phyloP scores from a whole-genome alignment of 1,140 invertebrate genomes.

The Trichomalopsis sarcophagae region DNA sequence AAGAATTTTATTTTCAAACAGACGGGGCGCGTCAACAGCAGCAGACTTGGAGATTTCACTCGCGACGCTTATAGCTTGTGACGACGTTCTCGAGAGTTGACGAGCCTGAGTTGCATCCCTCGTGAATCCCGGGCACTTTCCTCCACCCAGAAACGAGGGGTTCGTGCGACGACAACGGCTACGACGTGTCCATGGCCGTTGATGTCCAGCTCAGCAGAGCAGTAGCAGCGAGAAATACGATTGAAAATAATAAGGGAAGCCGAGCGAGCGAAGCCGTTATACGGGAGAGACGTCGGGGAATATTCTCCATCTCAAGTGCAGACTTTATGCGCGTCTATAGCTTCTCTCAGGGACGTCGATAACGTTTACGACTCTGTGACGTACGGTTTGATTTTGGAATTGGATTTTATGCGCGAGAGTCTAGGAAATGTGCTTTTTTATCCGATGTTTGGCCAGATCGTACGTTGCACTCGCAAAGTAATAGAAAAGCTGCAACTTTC shows the following conservation, averaged over 20 bases:
- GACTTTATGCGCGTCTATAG: constrained; percentile 18
- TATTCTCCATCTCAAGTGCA: constrained; percentile 41
- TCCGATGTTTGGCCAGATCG: background rate
- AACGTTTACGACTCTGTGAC: constrained; percentile 22
- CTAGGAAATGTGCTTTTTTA: background rate
- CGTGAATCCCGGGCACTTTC: background rate
- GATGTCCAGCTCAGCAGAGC: constrained; percentile 49
- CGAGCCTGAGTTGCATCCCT: background rate
- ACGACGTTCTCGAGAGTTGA: background rate
- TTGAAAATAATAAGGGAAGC: constrained; percentile 59
- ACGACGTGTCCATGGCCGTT: constrained; percentile 51
- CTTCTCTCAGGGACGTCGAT: background rate
- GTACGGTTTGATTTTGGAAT: constrained; percentile 20
- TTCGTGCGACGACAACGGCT: constrained; percentile 13
- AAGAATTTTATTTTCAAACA: constrained; percentile 18
- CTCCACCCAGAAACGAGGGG: constrained; percentile 49
- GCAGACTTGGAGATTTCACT: constrained; percentile 14
- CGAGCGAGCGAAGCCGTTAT: constrained; percentile 12
- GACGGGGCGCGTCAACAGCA: background rate
- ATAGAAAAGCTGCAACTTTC: background rate
- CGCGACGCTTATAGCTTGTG: background rate
- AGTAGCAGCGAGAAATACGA: constrained; percentile 47
- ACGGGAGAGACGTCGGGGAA: background rate
- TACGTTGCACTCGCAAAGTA: background rate
- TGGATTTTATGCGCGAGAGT: constrained; percentile 22